These are phyloP conservation scores for Drosophila suboccidentalis DNA, from an alignment of 2,888 invertebrate genomes.

Conservation along the genomic window DNA sequence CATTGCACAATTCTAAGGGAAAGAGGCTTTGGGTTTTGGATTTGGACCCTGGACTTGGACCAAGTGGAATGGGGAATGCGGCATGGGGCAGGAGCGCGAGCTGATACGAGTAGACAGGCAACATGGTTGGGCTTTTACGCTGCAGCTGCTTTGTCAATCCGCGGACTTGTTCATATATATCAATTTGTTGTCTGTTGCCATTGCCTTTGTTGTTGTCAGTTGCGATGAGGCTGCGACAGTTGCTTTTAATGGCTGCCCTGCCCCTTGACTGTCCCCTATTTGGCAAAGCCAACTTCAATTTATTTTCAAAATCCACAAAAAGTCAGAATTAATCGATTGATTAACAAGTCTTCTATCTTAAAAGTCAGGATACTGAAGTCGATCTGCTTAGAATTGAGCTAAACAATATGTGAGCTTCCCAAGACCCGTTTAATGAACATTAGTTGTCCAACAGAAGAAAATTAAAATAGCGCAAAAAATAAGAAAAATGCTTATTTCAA, in stretches of 20 bases:
- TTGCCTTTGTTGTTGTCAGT: constrained; percentile 53
- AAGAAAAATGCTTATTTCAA: constrained; percentile 46
- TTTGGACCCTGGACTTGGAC: constrained; percentile 9
- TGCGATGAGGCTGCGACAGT: constrained; percentile 45
- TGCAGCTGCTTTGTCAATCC: constrained; percentile 79
- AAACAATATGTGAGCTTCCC: neutral
- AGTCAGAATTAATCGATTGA: constrained; percentile 8
- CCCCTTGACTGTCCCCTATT: constrained; percentile 33
- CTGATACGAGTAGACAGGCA: constrained; percentile 52
- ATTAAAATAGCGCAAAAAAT: neutral
- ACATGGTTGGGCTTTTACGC: constrained; percentile 74
- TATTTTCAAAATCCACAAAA: constrained; percentile 17
- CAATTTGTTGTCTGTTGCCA: constrained; percentile 72
- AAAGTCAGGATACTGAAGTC: neutral
- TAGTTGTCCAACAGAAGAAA: constrained; percentile 20
- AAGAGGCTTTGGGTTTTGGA: constrained; percentile 16
- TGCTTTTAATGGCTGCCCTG: constrained; percentile 42
- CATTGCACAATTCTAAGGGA: constrained; percentile 32
- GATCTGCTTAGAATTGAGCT: neutral
- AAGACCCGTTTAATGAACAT: constrained; percentile 47
- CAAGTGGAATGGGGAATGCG: neutral
- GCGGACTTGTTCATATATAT: constrained; percentile 74
- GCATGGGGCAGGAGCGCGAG: neutral
- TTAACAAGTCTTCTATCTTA: neutral
- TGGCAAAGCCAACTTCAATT: constrained; percentile 45